Evolutionary conservation across 1,140 invertebrate species (phyloP).

Genomic region (Macrobrachium rosenbergii): DNA sequence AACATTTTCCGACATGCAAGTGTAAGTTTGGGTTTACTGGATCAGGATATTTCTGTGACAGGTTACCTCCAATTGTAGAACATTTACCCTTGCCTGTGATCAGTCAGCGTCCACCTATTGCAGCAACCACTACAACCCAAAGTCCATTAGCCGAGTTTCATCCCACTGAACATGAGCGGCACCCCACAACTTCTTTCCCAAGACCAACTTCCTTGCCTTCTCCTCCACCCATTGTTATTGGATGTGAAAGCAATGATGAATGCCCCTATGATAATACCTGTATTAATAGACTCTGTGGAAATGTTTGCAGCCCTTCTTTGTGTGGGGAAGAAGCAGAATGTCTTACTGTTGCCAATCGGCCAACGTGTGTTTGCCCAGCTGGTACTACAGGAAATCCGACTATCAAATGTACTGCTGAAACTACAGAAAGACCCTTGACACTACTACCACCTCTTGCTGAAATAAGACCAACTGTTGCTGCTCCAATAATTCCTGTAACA

Average conservation of each 20-base stretch:
- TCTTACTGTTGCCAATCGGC: conserved; percentile 80
- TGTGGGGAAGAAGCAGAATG: conserved; percentile 72
- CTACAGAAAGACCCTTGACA: conserved; percentile 55
- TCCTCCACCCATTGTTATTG: conserved; percentile 74
- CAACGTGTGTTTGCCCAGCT: conserved; percentile 84
- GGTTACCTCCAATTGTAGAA: conserved; percentile 74
- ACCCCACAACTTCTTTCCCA: conserved; percentile 4
- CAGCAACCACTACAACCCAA: conserved; percentile 9
- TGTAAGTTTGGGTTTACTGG: conserved; percentile 69
- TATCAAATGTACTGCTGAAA: conserved; percentile 80
- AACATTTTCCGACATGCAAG: conserved; percentile 68
- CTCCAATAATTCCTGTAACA: conserved; percentile 66
- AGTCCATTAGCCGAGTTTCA: conserved; percentile 45
- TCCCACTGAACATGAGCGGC: conserved; percentile 28
- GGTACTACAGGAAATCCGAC: conserved; percentile 89
- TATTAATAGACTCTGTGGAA: conserved; percentile 84
- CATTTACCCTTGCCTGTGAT: conserved; percentile 74
- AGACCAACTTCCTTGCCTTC: conserved; percentile 30
- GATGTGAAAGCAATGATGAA: conserved; percentile 88
- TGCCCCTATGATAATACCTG: conserved; percentile 88
- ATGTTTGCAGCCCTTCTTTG: conserved; percentile 59
- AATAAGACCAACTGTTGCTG: conserved; percentile 65
- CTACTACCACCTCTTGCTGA: conserved; percentile 66
- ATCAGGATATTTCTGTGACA: conserved; percentile 63
- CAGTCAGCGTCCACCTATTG: conserved; percentile 9